These are phyloP conservation scores for Maconellicoccus hirsutus DNA, from an alignment of 1,140 invertebrate species.

Conservation along the genomic window DNA sequence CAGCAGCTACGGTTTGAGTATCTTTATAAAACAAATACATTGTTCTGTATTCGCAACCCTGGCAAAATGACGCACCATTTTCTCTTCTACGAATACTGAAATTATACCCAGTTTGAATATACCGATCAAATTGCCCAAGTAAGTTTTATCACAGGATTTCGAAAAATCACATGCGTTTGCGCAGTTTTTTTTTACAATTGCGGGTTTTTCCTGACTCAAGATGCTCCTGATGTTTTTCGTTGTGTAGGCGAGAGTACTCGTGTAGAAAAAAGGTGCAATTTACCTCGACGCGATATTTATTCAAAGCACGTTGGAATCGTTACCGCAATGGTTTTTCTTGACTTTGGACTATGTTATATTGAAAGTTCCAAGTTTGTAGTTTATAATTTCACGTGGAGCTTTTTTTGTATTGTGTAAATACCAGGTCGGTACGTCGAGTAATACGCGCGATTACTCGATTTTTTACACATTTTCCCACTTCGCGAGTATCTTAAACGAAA, in stretches of 20 bases:
- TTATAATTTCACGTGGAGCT: not conserved
- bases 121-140: no score
- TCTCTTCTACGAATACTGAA: no score
- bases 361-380: not conserved
- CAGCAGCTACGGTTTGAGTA: not conserved
- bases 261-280: not conserved
- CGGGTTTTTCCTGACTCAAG: no score
- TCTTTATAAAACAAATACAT: no score
- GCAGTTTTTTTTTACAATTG: no score
- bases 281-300: not conserved
- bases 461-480: not conserved
- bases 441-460: not conserved
- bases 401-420: not conserved
- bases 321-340: slow-evolving; percentile 1
- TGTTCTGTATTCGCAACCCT: no score
- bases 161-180: no score
- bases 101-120: no score
- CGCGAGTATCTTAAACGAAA: not conserved
- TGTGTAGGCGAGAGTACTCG: no score
- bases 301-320: not conserved
- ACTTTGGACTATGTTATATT: not conserved
- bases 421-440: not conserved
- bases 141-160: no score
- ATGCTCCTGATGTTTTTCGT: no score
- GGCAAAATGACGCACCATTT: no score